These are phyloP conservation scores for Bradypodion pumilum DNA, from an alignment of 2,797 vertebrate species.

Conservation along the genomic window DNA sequence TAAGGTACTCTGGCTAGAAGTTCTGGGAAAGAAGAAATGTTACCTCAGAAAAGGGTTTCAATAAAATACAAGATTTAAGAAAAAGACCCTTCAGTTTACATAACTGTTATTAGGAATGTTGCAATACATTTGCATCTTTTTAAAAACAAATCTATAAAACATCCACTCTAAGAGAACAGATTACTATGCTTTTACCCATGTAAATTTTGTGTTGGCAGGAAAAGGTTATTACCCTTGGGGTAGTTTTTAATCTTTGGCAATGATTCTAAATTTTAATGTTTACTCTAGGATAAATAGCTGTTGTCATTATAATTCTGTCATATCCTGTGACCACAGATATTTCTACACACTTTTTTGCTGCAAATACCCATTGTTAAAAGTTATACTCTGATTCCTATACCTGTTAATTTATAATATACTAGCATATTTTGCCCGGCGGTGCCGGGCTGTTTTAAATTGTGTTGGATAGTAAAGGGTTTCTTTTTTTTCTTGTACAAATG, in stretches of 20 bases:
- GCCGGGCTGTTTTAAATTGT: too few species aligned
- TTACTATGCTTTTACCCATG: background rate
- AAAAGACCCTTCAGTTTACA: background rate
- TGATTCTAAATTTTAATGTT: constrained; percentile 13
- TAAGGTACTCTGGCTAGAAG: background rate
- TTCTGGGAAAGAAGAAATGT: background rate
- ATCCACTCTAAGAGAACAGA: background rate
- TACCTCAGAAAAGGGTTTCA: background rate
- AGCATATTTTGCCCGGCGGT: too few species aligned
- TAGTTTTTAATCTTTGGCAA: background rate
- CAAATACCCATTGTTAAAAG: constrained; percentile 38
- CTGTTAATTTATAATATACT: constrained; percentile 21
- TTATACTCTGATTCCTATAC: constrained; percentile 24
- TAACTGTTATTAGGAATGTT: background rate
- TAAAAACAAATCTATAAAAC: background rate
- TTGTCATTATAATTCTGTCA: constrained; percentile 9
- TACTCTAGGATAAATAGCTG: constrained; percentile 2
- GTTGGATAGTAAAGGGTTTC: too few species aligned
- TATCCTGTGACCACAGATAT: constrained; percentile 32
- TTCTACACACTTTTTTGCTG: constrained; percentile 18
- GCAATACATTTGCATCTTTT: constrained; percentile 1
- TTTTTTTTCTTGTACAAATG: too few species aligned
- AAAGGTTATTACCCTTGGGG: constrained; percentile 20
- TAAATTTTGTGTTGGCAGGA: constrained; percentile 20
- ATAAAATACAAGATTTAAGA: background rate